A percentile compares a stretch with the other conserved stretches of the same genome.
These are phyloP conservation scores for Mus caroli DNA, from an alignment of 2,797 vertebrate species.

Conservation along the genomic window DNA sequence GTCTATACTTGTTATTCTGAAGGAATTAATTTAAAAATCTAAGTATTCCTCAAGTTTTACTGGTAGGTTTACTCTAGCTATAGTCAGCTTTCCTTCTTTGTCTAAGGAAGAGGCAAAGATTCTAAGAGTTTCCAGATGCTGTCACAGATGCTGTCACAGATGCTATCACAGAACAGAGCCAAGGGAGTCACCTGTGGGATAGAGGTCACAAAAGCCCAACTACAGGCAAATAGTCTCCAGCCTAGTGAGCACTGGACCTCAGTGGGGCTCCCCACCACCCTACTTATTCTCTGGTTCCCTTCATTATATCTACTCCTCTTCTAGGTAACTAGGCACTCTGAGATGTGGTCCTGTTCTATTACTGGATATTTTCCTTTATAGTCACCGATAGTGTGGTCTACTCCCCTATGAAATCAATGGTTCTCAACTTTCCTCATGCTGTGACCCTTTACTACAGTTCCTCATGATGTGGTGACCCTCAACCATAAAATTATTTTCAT, in stretches of 20 bases:
- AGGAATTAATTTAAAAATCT: slow-evolving; percentile 3
- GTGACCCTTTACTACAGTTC: neutral
- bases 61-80: neutral
- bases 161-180: neutral
- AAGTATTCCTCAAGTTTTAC: neutral
- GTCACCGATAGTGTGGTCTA: neutral
- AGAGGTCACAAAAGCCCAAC: neutral
- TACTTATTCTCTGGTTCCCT: neutral
- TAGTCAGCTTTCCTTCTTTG: neutral
- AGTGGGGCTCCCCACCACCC: accelerated
- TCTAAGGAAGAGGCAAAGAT: slow-evolving; percentile 39
- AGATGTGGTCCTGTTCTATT: neutral
- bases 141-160: neutral
- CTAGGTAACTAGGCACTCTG: neutral
- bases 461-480: neutral
- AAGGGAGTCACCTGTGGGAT: neutral
- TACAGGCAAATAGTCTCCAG: neutral
- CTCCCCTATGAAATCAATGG: neutral
- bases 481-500: neutral
- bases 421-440: neutral
- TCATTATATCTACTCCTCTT: neutral
- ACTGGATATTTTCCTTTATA: neutral
- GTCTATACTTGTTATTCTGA: neutral
- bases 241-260: neutral
- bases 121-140: neutral